A percentile compares a stretch with the other conserved stretches of the same genome.
phyloP scores from a whole-genome alignment of 2,113 vertebrate genomes.

The Paedocypris sp. region DNA sequence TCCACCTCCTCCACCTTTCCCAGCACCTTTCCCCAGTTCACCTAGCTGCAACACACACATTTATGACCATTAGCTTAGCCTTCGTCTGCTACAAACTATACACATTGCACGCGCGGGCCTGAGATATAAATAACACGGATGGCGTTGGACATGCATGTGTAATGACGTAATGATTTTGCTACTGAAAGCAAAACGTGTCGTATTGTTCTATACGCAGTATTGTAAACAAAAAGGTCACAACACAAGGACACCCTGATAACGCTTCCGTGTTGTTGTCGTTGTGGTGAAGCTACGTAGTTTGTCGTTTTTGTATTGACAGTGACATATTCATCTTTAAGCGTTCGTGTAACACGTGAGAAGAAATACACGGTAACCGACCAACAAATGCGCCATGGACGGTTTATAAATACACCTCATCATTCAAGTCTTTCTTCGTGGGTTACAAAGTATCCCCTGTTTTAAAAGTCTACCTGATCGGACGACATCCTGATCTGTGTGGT shows the following conservation, averaged over 20 bases:
- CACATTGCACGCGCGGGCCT: too few species aligned
- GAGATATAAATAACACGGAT: too few species aligned
- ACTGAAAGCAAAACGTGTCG: neutral
- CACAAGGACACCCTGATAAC: neutral
- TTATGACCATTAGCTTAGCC: too few species aligned
- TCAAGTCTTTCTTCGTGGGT: neutral
- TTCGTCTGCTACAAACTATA: too few species aligned
- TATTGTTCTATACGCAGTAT: neutral
- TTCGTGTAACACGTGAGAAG: neutral
- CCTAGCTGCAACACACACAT: conserved; percentile 67
- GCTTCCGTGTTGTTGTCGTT: neutral
- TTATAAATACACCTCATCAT: neutral
- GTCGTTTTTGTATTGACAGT: too few species aligned
- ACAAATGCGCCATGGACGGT: neutral
- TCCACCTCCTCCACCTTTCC: conserved; percentile 64
- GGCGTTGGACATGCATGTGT: neutral
- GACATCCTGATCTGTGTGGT: conserved; percentile 56
- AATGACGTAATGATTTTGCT: neutral
- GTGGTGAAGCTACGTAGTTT: too few species aligned
- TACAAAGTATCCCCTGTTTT: neutral
- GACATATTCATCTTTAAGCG: too few species aligned
- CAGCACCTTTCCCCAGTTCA: conserved; percentile 72
- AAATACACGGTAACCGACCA: neutral
- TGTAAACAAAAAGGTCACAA: conserved; percentile 12
- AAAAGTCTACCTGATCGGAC: conserved; percentile 56